phyloP scores from a whole-genome alignment of 2,797 vertebrate species.

The Florisuga fusca region DNA sequence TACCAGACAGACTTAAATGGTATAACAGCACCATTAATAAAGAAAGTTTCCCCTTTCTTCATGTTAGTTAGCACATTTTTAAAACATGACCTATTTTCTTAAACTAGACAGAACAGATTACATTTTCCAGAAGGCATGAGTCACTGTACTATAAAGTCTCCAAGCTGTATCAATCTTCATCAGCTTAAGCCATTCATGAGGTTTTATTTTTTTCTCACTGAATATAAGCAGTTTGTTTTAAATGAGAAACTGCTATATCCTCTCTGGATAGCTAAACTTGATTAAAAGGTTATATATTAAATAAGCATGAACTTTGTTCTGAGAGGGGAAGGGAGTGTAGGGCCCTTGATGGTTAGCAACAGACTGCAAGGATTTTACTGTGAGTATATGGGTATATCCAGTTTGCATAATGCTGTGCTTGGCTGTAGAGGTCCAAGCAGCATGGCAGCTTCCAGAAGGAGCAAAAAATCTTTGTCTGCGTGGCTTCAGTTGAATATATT shows the following conservation, averaged over 20 bases:
- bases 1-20: slow-evolving; percentile 32
- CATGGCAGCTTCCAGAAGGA: neutral
- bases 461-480: slow-evolving; percentile 15
- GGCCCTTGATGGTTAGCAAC: slow-evolving; percentile 44
- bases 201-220: slow-evolving; percentile 64
- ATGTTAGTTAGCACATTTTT: slow-evolving; percentile 63
- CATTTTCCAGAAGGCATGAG: slow-evolving; percentile 71
- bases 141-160: slow-evolving; percentile 63
- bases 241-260: slow-evolving; percentile 51
- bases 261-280: slow-evolving; percentile 25
- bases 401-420: neutral
- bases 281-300: slow-evolving; percentile 63
- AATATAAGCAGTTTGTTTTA: slow-evolving; percentile 63
- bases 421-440: neutral
- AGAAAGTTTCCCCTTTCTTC: slow-evolving; percentile 52
- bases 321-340: neutral
- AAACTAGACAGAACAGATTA: slow-evolving; percentile 67
- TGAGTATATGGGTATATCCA: neutral
- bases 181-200: slow-evolving; percentile 63
- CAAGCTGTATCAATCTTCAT: slow-evolving; percentile 72
- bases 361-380: neutral
- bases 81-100: slow-evolving; percentile 72
- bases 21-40: slow-evolving; percentile 46
- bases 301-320: slow-evolving; percentile 50
- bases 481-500: neutral